Percentiles rank a stretch among this genome's conserved stretches.
Conservation (phyloP, 2,797 vertebrate genomes). For the Sebastes vulpes region DNA sequence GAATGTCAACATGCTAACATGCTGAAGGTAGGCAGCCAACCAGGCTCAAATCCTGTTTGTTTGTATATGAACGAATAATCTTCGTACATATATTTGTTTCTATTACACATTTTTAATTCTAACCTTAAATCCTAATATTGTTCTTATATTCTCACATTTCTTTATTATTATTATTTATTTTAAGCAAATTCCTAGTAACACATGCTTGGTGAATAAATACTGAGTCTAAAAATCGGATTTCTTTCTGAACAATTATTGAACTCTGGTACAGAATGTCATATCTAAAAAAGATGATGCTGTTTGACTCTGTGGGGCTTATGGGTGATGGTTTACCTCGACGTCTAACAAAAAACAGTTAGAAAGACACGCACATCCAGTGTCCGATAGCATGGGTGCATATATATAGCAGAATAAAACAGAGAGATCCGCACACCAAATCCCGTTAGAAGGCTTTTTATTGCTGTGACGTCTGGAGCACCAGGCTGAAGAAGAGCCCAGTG, state of each 20-base stretch:
- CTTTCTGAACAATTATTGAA: not conserved
- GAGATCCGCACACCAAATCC: too few relatives aligned
- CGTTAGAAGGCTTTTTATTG: too few relatives aligned
- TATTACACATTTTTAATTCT: not conserved
- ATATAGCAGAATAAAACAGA: too few relatives aligned
- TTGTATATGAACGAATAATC: not conserved
- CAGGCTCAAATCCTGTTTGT: not conserved
- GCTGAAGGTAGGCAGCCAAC: not conserved
- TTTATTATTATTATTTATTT: not conserved
- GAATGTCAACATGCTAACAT: not conserved
- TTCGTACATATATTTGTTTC: not conserved
- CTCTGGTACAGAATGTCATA: not conserved
- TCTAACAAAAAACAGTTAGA: too few relatives aligned
- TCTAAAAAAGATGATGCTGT: not conserved
- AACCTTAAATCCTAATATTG: not conserved
- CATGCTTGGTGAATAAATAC: not conserved
- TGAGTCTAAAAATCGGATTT: not conserved
- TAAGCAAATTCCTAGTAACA: not conserved
- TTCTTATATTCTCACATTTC: not conserved
- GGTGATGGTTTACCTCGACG: not conserved
- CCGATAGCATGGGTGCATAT: too few relatives aligned
- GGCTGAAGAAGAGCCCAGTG: too few relatives aligned
- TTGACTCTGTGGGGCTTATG: not conserved
- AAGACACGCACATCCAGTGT: too few relatives aligned
- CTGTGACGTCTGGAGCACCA: too few relatives aligned